These are phyloP conservation scores for Microplitis deprimator DNA, from an alignment of 2,888 invertebrate genomes.

Conservation along the genomic window DNA sequence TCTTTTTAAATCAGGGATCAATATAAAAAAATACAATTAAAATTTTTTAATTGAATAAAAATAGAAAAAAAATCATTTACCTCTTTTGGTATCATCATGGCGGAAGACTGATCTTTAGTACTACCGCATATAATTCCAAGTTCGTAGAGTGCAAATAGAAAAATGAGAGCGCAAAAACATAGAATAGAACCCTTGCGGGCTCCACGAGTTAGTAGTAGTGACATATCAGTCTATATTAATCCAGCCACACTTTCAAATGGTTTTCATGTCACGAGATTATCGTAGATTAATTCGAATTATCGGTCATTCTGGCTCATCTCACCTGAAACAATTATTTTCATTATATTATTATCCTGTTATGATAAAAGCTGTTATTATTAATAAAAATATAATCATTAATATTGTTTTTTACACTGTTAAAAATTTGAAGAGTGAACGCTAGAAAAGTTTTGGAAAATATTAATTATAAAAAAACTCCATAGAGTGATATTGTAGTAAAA, in stretches of 20 bases:
- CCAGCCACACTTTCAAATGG: neutral
- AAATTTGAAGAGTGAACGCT: too few relatives aligned
- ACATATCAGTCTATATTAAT: constrained; percentile 58
- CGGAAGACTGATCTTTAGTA: constrained; percentile 60
- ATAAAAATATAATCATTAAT: neutral
- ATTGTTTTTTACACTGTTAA: too few relatives aligned
- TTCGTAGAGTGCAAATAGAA: constrained; percentile 69
- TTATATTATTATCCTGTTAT: constrained; percentile 4
- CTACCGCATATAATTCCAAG: constrained; percentile 70
- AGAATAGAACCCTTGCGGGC: constrained; percentile 69
- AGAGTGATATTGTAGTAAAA: too few relatives aligned
- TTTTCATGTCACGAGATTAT: neutral
- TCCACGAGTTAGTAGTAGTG: constrained; percentile 68
- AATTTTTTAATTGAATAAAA: neutral
- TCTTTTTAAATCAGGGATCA: neutral
- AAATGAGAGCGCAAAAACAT: constrained; percentile 68
- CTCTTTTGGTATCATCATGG: constrained; percentile 71
- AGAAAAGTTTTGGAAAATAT: too few relatives aligned
- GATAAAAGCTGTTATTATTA: neutral
- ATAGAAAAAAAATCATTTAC: constrained; percentile 55
- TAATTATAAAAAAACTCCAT: too few relatives aligned
- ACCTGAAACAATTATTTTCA: constrained; percentile 53
- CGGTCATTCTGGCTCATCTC: constrained; percentile 59
- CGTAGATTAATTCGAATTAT: constrained; percentile 3
- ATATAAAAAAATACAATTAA: neutral